A percentile compares a stretch with the other conserved stretches of the same genome.
Evolutionary conservation across 2,113 vertebrate species (phyloP).

Genomic region (Lanius ludovicianus): DNA sequence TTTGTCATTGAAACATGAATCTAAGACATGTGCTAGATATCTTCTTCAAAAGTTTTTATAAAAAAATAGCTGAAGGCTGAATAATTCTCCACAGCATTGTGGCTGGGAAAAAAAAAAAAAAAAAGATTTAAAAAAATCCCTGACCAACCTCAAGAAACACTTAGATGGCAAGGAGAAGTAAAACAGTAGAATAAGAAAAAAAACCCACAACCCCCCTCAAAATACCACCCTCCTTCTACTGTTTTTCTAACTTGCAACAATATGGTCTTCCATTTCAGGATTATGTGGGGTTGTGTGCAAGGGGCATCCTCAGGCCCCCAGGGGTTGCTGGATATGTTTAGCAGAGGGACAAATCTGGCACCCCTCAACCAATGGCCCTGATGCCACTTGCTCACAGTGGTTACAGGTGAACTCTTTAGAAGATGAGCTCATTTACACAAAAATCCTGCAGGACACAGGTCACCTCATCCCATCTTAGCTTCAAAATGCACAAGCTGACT

Average conservation of each 20-base stretch:
- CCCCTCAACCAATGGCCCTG: accelerated
- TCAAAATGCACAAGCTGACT: background rate
- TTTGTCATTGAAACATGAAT: background rate
- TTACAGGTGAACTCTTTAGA: background rate
- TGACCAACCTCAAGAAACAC: background rate
- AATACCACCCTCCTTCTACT: background rate
- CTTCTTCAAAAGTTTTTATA: background rate
- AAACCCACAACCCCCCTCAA: background rate
- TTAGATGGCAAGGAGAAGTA: background rate
- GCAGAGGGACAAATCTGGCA: background rate
- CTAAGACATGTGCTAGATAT: background rate
- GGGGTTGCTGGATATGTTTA: background rate
- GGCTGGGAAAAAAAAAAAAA: background rate
- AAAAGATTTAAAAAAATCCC: accelerated
- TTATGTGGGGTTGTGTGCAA: background rate
- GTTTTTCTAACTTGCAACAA: background rate
- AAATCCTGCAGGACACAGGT: background rate
- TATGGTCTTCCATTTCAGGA: background rate
- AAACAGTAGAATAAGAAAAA: background rate
- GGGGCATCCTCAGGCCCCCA: accelerated
- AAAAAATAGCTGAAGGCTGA: background rate
- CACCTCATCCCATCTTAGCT: background rate
- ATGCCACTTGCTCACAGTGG: background rate
- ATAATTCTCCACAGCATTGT: background rate
- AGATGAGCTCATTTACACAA: background rate